Base-by-base conservation (phyloP, 1,140 invertebrate species). In the Megalonaias nervosa region DNA sequence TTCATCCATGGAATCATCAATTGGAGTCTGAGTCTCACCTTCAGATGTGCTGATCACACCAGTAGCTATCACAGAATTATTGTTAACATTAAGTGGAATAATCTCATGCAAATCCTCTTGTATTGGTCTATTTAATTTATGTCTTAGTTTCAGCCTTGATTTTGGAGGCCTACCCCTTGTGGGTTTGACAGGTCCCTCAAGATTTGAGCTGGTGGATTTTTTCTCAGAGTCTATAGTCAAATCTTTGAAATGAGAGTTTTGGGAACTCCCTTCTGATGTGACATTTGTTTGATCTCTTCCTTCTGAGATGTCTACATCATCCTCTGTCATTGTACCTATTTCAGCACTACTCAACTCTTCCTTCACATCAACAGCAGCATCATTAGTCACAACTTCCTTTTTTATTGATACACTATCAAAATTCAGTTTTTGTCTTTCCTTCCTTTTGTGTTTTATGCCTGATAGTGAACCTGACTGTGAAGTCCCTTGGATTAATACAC, bases 381-480 rank as follows among this genome's bases (percentile, higher is more conserved):
- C 67, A 57, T 31, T 60, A 11, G 21, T 77, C 58, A 77, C 74
- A 61, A 38, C 64, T 14, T 58, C 26, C 58, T 77, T 65, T 23
- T 21, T 59, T 59, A 79, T 71, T 68, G 79, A 83, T 16, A 79
- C 76, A 74, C 71, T 79, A 58, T 79, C 58, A 56, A 73, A 67
- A 21, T 76, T 68, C 31, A 75, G 80, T 26, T 72, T 74, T 21
- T 75, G 65, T 4, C 66, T 48, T 26, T 80, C 65, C 23, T 69
- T 75, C 13, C 82, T 70, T 17, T 72, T 81, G 48, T 82, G 77
- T 31, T 77, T 57, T 12, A 80, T 65, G 14, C 61, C 62, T 71
- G 78, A 62, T 48, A 48, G 38, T 48, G 9, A 48, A 48, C 38
- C 38, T 48, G 38, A 48, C 38, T 48, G 38, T 9, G 38, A 9